Evolutionary conservation across 2,113 vertebrate species (phyloP), one percentile per base, ranked within the genome.

Genomic region (Zosterops hypoxanthus): DNA sequence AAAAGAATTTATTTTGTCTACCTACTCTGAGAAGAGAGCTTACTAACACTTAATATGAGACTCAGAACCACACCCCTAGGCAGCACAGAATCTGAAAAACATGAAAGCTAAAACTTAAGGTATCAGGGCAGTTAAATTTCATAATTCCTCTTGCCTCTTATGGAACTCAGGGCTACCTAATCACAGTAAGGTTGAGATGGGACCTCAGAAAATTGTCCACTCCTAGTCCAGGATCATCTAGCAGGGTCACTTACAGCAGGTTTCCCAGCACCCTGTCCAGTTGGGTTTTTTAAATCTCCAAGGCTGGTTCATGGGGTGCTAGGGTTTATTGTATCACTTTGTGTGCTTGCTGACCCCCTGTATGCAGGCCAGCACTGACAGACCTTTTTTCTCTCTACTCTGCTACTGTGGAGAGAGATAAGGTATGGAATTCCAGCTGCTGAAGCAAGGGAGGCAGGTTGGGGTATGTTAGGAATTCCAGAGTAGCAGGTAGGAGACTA

Each of bases 201-300:
- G 5, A 52, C 12, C 26, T 56, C n/a, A 19, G 42, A 57, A 84
- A 31, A 68, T 9, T 0, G 0, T 31, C 23, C 3, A 12, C 12
- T 21, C 34, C 49, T 76, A 88, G 29, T 23, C 53, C 24, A 52
- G 26, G 17, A 18, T 65, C 25, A 50, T 39, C 49, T 44, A 52
- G 46, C 50, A 76, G 59, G 33, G 20, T 46, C 55, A 68, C 33
- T 12, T 36, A 36, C 5, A 75, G 56, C n/a, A 73, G n/a, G 41
- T 39, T 71, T 59, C 34, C 47, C 50, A 69, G 21, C 4, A 80
- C 6, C 1, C 28, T 41, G 26, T 78, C 52, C 55, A 50, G 31
- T 11, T 0, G 0, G 9, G 23, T 9, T 82, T 85, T 77, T 34
- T 7, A 2, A 44, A 41, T 65, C 18, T 53, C 66, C 41, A 73